Conservation (phyloP, 1,140 invertebrate genomes). For the Camponotus floridanus region DNA sequence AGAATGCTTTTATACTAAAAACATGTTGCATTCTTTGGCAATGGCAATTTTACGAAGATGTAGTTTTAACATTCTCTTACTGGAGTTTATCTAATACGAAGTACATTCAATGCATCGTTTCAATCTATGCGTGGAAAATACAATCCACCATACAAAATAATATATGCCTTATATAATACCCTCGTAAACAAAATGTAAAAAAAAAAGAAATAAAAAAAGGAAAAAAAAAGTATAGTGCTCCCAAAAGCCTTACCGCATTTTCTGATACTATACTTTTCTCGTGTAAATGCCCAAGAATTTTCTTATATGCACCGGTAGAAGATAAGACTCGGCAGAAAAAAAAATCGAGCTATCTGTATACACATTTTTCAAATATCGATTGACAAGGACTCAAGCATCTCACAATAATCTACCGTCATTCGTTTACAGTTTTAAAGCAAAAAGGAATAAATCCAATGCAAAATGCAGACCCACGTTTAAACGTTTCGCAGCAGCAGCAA, state of each 20-base stretch:
- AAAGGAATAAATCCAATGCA: slow-evolving; percentile 86
- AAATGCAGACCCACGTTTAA: slow-evolving; percentile 85
- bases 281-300: slow-evolving; percentile 74
- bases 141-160: slow-evolving; percentile 53
- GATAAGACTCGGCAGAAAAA: slow-evolving; percentile 74
- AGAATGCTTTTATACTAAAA: slow-evolving; percentile 74
- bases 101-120: slow-evolving; percentile 71
- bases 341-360: slow-evolving; percentile 78
- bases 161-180: slow-evolving; percentile 66
- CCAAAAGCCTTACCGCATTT: slow-evolving; percentile 71
- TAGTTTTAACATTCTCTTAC: slow-evolving; percentile 78
- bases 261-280: slow-evolving; percentile 70
- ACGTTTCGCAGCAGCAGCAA: slow-evolving; percentile 84
- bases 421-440: slow-evolving; percentile 86
- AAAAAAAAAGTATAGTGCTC: slow-evolving; percentile 71
- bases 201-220: slow-evolving; percentile 41
- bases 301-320: slow-evolving; percentile 73
- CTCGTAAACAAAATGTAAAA: slow-evolving; percentile 68
- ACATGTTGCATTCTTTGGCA: slow-evolving; percentile 71
- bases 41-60: slow-evolving; percentile 74
- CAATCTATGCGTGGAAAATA: slow-evolving; percentile 68
- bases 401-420: slow-evolving; percentile 84
- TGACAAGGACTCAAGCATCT: slow-evolving; percentile 75
- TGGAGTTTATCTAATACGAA: slow-evolving; percentile 73
- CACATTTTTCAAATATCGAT: slow-evolving; percentile 76